Evolutionary conservation across 2,797 vertebrate genomes (phyloP).

Genomic region (Distichodus sexfasciatus): DNA sequence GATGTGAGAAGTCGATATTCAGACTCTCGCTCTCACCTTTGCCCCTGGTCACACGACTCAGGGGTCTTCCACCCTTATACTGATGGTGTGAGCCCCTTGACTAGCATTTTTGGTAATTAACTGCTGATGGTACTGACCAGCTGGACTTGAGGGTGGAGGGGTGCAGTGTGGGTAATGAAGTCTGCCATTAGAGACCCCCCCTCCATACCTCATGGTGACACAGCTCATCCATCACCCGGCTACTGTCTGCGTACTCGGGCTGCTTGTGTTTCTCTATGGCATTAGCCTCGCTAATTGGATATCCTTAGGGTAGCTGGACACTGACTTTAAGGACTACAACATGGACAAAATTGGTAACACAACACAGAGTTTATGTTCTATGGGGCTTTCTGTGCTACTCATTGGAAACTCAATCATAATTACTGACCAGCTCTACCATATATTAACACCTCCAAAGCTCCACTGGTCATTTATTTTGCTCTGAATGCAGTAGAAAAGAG

Average conservation of each 20-base stretch:
- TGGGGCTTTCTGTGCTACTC: too few species aligned
- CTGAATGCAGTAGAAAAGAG: neutral
- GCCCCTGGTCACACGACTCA: conserved; percentile 27
- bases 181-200: conserved; percentile 35
- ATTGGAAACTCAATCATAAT: too few species aligned
- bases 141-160: conserved; percentile 32
- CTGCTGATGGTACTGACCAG: conserved; percentile 47
- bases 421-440: too few species aligned
- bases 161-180: conserved; percentile 38
- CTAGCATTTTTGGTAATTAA: conserved; percentile 48
- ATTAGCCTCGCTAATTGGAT: conserved; percentile 56
- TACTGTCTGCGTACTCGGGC: conserved; percentile 47
- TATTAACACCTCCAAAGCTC: too few species aligned
- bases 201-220: conserved; percentile 31
- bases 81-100: conserved; percentile 34
- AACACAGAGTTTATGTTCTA: neutral
- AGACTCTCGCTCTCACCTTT: conserved; percentile 54
- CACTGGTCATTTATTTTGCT: too few species aligned
- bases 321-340: conserved; percentile 1
- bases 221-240: conserved; percentile 61
- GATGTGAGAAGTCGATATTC: conserved; percentile 48
- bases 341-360: neutral
- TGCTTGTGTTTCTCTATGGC: conserved; percentile 54
- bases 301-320: conserved; percentile 42
- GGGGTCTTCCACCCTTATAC: conserved; percentile 13